These are phyloP conservation scores for Griposia aprilina DNA, from an alignment of 2,888 invertebrate genomes.

Conservation along the genomic window DNA sequence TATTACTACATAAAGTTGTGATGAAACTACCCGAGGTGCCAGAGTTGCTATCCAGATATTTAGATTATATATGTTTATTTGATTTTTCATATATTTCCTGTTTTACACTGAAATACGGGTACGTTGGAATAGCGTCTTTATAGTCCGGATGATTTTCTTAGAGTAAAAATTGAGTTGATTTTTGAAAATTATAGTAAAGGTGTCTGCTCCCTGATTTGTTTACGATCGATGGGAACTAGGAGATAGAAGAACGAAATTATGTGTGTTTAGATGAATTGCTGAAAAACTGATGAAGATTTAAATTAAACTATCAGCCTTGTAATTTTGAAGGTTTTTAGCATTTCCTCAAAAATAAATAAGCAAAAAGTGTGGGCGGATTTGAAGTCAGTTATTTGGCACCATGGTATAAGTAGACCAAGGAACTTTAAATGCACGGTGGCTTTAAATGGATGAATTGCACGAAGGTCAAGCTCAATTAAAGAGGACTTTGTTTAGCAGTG, in stretches of 20 bases:
- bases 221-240: conserved; percentile 30
- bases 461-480: neutral
- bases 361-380: neutral
- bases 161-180: conserved; percentile 43
- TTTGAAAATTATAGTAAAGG: conserved; percentile 38
- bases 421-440: neutral
- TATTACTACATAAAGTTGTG: conserved; percentile 56
- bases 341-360: neutral
- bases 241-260: conserved; percentile 24
- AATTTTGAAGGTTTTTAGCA: neutral
- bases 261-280: conserved; percentile 19
- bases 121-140: conserved; percentile 26
- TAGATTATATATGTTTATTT: conserved; percentile 63
- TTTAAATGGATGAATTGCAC: neutral
- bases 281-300: conserved; percentile 28
- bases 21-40: conserved; percentile 63
- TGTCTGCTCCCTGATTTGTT: conserved; percentile 30
- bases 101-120: conserved; percentile 11
- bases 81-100: conserved; percentile 67
- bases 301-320: conserved; percentile 23
- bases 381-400: neutral
- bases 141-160: conserved; percentile 12
- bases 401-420: neutral
- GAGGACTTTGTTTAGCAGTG: neutral
- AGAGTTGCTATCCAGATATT: conserved; percentile 62